A percentile compares a stretch with the other conserved stretches of the same genome.
Conservation (phyloP, 2,888 invertebrate species). For the Lycocerus yunnanus region DNA sequence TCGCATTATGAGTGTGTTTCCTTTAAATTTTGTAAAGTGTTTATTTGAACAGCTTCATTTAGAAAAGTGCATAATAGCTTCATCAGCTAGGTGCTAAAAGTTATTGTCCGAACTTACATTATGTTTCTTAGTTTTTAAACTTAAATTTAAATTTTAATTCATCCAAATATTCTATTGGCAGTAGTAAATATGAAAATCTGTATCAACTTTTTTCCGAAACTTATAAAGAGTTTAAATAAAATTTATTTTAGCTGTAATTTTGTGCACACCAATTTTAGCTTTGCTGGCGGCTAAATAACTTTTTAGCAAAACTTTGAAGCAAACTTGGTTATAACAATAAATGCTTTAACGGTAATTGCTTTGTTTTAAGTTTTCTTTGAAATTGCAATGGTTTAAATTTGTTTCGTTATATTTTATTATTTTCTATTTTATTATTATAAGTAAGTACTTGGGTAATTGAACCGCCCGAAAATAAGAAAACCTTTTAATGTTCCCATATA, state of each 20-base stretch:
- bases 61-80: neutral
- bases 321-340: conserved; percentile 3
- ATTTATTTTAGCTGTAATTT: conserved; percentile 1
- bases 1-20: neutral
- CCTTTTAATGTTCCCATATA: neutral
- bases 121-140: neutral
- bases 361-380: neutral
- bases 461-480: neutral
- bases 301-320: neutral
- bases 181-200: neutral
- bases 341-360: conserved; percentile 3
- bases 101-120: neutral
- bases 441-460: neutral
- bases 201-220: neutral
- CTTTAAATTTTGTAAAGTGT: neutral
- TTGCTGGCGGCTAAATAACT: neutral
- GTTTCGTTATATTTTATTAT: neutral
- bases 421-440: neutral
- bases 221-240: neutral
- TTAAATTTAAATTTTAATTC: neutral
- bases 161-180: too few species aligned
- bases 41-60: neutral
- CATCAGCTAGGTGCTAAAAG: too few species aligned
- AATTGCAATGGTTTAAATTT: neutral
- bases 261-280: neutral